Base-by-base conservation (phyloP, 2,888 invertebrate genomes). In the Acanthosepion pharaonis region DNA sequence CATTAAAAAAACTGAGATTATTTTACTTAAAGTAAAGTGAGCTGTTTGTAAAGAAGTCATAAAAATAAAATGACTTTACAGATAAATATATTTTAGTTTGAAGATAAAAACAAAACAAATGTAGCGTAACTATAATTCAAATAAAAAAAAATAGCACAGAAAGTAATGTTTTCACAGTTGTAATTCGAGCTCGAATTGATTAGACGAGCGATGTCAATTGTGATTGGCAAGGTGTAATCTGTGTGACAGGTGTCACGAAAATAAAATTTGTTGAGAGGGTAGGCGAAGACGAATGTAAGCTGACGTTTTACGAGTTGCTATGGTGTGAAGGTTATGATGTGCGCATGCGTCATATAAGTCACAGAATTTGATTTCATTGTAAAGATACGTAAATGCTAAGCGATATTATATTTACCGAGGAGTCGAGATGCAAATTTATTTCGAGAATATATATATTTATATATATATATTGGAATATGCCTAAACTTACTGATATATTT, bases 221-320 rank as follows among this genome's bases (percentile, higher is more conserved):
- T 78, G 78, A 78, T 78, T n/a, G 78, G 78, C 78, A 78, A 78
- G 78, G 78, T 78, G 78, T 78, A 78, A 78, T 78, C 78, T 33
- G 15, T 33, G n/a, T 78, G 78, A 78, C 78, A 78, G 78, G n/a
- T 78, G 78, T 78, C 78, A 78, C 11, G 78, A 33, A 4, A 78
- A 78, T 78, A n/a, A 3, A 33, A 15, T n/a, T 33, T n/a, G n/a
- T 78, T 78, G n/a, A 78, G 78, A 78, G 78, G 78, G 5, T 8
- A 78, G n/a, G n/a, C n/a, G 28, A 28, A n/a, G n/a, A 15, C 8
- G 18, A n/a, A 78, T 78, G 18, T 3, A 11, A 78, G n/a, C 33
- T 78, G 78, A 78, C n/a, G 78, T 78, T 78, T n/a, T 78, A n/a
- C 78, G 23, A 78, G 78, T 78, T 78, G 5, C 18, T 11, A n/a